These are phyloP conservation scores for Ethmia dodecea DNA, from an alignment of 2,888 invertebrate species.

Conservation along the genomic window DNA sequence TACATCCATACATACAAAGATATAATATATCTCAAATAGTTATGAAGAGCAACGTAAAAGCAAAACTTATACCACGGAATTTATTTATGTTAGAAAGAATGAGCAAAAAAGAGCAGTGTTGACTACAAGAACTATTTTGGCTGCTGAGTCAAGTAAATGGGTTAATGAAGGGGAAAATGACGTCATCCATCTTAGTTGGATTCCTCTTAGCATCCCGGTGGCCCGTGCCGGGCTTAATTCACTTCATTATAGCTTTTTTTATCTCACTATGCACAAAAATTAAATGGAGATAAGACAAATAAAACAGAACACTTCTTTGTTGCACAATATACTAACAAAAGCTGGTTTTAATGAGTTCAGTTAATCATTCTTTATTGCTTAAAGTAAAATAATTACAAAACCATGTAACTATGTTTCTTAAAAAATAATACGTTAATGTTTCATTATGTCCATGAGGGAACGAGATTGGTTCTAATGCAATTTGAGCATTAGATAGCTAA, in stretches of 20 bases:
- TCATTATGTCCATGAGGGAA: too few species aligned
- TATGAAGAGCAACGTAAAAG: too few species aligned
- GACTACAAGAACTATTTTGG: slow-evolving; percentile 51
- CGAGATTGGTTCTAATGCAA: too few species aligned
- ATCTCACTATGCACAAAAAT: slow-evolving; percentile 35
- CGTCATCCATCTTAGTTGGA: slow-evolving; percentile 69
- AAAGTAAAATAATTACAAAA: neutral
- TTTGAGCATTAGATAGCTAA: too few species aligned
- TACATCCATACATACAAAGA: too few species aligned
- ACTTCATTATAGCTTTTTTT: slow-evolving; percentile 59
- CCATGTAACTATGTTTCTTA: too few species aligned
- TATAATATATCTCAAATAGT: too few species aligned
- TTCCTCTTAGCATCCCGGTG: slow-evolving; percentile 53
- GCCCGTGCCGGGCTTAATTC: slow-evolving; percentile 49
- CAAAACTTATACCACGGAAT: too few species aligned
- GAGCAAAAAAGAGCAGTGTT: slow-evolving; percentile 20
- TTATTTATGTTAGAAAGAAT: slow-evolving; percentile 2
- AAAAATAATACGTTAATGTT: too few species aligned
- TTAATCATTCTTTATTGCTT: slow-evolving; percentile 2
- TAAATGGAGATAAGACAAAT: slow-evolving; percentile 29
- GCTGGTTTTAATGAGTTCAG: slow-evolving; percentile 9
- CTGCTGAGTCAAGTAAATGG: slow-evolving; percentile 53
- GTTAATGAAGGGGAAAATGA: slow-evolving; percentile 71
- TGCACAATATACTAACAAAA: slow-evolving; percentile 10
- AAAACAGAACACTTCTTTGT: slow-evolving; percentile 7